A percentile compares a stretch with the other conserved stretches of the same genome.
These are phyloP conservation scores for Vandiemenella viatica DNA, from an alignment of 2,888 invertebrate genomes.

Conservation along the genomic window DNA sequence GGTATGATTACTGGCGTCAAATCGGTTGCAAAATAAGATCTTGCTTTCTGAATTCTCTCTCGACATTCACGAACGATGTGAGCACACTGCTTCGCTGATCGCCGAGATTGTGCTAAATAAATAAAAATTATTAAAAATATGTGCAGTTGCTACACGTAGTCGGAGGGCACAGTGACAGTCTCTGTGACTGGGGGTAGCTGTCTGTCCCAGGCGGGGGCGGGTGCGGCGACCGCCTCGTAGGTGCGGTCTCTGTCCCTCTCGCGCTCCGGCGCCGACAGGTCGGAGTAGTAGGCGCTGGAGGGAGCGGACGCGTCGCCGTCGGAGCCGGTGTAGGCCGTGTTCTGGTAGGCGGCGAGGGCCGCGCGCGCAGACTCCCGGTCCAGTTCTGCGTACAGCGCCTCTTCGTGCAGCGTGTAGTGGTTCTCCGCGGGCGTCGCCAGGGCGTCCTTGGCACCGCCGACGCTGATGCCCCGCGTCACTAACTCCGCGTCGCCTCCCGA, in stretches of 20 bases:
- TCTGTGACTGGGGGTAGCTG: conserved; percentile 41
- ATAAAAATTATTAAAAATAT: too few relatives aligned
- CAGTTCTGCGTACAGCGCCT: conserved; percentile 54
- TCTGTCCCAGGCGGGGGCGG: too few relatives aligned
- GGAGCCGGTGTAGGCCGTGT: conserved; percentile 45
- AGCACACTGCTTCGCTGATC: too few relatives aligned
- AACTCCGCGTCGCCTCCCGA: conserved; percentile 9
- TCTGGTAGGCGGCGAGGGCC: conserved; percentile 57
- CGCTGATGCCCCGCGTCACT: too few relatives aligned
- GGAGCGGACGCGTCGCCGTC: conserved; percentile 41
- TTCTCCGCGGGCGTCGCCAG: conserved; percentile 43
- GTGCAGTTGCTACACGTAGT: conserved; percentile 36
- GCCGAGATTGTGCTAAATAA: too few relatives aligned
- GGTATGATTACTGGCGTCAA: too few relatives aligned
- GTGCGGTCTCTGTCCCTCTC: conserved; percentile 30
- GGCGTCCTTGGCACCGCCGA: conserved; percentile 22
- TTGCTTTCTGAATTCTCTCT: too few relatives aligned
- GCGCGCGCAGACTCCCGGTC: conserved; percentile 38
- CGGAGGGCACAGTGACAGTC: conserved; percentile 40
- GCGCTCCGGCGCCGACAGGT: conserved; percentile 39
- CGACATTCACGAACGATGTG: too few relatives aligned
- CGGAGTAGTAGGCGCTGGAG: conserved; percentile 61
- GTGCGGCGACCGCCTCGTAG: conserved; percentile 43
- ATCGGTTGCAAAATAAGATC: too few relatives aligned
- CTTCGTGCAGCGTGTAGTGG: conserved; percentile 57